These are phyloP conservation scores for Polydrusus tereticollis DNA, from an alignment of 2,888 invertebrate genomes.

Conservation along the genomic window DNA sequence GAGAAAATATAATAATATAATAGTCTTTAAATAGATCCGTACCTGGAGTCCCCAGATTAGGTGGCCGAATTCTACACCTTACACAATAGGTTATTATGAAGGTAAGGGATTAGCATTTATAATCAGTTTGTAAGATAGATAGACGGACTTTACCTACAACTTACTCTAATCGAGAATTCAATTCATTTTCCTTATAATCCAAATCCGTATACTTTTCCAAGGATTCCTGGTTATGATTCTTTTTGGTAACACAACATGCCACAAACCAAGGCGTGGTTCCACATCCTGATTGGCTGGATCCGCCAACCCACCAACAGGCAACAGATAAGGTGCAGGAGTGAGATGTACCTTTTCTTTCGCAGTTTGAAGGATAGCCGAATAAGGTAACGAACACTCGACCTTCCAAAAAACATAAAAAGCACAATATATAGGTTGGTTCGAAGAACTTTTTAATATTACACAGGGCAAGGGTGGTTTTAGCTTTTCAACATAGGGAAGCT, in stretches of 20 bases:
- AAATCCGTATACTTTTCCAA: slow-evolving; percentile 16
- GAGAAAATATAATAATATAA: too few species aligned
- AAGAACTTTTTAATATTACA: too few species aligned
- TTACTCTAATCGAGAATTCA: slow-evolving; percentile 53
- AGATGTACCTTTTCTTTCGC: slow-evolving; percentile 71
- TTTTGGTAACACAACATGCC: slow-evolving; percentile 75
- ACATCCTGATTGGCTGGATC: slow-evolving; percentile 76
- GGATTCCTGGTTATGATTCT: slow-evolving; percentile 28
- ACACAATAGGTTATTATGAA: too few species aligned
- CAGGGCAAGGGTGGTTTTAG: too few species aligned
- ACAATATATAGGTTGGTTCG: background rate
- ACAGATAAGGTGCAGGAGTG: slow-evolving; percentile 79
- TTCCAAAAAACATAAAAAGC: slow-evolving; percentile 53
- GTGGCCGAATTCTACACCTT: too few species aligned
- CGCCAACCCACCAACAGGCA: slow-evolving; percentile 83
- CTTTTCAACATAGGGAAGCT: too few species aligned
- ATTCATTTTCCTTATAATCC: slow-evolving; percentile 33
- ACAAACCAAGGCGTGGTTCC: slow-evolving; percentile 79
- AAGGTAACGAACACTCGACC: slow-evolving; percentile 71
- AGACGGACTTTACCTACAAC: too few species aligned
- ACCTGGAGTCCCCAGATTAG: too few species aligned
- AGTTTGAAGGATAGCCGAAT: slow-evolving; percentile 73
- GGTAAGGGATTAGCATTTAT: too few species aligned
- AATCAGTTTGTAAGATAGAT: too few species aligned
- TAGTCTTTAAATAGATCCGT: too few species aligned